Evolutionary conservation across 2,797 vertebrate genomes (phyloP).

Genomic region (Macropus fuliginosus): DNA sequence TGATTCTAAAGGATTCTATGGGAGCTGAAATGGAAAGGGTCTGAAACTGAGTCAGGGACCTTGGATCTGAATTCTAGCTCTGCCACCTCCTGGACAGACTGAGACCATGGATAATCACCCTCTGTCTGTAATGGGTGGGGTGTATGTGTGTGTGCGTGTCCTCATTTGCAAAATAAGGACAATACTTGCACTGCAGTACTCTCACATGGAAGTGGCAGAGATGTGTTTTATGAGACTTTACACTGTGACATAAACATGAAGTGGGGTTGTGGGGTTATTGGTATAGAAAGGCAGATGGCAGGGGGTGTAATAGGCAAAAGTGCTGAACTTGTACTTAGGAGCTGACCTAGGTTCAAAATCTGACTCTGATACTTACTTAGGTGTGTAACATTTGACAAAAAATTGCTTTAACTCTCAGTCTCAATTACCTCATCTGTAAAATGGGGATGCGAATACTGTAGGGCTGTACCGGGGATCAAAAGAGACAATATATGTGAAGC

Average conservation of each 20-base stretch:
- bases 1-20: neutral
- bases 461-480: neutral
- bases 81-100: neutral
- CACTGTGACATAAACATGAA: neutral
- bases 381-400: neutral
- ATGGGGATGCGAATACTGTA: neutral
- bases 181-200: neutral
- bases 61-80: neutral
- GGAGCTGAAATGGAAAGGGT: neutral
- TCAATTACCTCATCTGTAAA: neutral
- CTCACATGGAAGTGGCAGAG: neutral
- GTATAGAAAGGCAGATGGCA: neutral
- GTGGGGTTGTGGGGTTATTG: neutral
- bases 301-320: neutral
- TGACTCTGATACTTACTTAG: neutral
- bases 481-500: neutral
- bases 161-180: neutral
- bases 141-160: neutral
- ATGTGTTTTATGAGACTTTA: neutral
- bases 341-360: neutral
- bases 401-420: neutral
- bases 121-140: neutral
- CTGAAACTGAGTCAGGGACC: neutral
- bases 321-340: neutral
- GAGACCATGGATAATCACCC: neutral